Conservation (phyloP, 2,113 vertebrate species). For the Pogonocichla stellata region DNA sequence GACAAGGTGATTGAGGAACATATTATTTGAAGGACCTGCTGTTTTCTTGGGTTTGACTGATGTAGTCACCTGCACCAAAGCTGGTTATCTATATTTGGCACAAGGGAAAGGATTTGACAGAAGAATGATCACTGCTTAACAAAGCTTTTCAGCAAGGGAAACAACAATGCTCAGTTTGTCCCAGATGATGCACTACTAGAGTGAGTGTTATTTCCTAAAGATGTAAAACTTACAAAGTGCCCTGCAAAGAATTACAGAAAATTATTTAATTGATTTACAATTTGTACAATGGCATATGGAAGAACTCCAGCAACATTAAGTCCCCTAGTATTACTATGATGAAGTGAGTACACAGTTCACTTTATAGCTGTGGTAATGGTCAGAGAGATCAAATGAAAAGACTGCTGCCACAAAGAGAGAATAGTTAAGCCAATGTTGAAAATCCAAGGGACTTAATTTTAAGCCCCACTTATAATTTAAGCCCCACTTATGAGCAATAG, state of each 20-base stretch:
- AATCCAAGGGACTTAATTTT: not conserved
- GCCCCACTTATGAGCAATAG: not conserved
- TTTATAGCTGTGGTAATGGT: not conserved
- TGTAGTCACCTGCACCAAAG: not conserved
- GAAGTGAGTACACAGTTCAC: not conserved
- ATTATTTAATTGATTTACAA: not conserved
- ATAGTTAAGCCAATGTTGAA: not conserved
- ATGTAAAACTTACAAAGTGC: not conserved
- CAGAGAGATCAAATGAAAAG: not conserved
- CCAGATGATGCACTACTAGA: accelerated
- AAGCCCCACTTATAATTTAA: not conserved
- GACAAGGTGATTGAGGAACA: not conserved
- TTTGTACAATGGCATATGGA: not conserved
- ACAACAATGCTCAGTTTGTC: not conserved
- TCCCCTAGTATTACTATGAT: not conserved
- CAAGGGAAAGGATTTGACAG: not conserved
- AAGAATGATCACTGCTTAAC: not conserved
- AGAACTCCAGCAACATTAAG: not conserved
- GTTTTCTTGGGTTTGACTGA: not conserved
- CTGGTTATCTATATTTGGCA: not conserved
- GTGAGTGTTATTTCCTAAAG: not conserved
- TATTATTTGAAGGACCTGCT: not conserved
- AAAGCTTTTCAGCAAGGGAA: not conserved
- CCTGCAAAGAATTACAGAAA: not conserved
- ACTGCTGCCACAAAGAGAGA: not conserved